These are phyloP conservation scores for Apodemia mormo DNA, from an alignment of 2,888 invertebrate genomes.

Conservation along the genomic window DNA sequence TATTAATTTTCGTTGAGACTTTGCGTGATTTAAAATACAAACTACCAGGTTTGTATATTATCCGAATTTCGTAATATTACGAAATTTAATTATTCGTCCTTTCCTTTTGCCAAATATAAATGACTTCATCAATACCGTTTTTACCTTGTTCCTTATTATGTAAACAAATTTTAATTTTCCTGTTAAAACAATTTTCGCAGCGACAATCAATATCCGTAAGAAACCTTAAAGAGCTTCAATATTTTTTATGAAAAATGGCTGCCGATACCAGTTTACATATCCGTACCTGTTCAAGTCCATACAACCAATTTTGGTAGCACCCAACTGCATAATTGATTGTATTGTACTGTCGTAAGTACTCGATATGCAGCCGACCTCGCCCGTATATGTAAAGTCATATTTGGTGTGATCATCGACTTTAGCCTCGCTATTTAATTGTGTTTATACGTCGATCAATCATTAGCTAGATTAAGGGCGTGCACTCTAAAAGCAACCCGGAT, in stretches of 20 bases:
- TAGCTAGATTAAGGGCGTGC: background rate
- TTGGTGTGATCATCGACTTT: slow-evolving; percentile 54
- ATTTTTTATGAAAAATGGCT: slow-evolving; percentile 10
- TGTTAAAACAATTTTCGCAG: background rate
- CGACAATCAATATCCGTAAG: background rate
- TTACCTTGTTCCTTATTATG: background rate
- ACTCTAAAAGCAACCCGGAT: background rate
- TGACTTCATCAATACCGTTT: background rate
- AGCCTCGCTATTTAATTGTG: slow-evolving; percentile 26
- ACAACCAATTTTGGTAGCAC: slow-evolving; percentile 65
- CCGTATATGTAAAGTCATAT: slow-evolving; percentile 55
- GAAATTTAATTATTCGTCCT: background rate
- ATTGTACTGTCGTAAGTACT: slow-evolving; percentile 48
- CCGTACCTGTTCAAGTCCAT: slow-evolving; percentile 24
- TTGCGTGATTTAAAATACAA: too few species aligned
- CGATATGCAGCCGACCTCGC: slow-evolving; percentile 59
- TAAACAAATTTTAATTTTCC: slow-evolving; percentile 7
- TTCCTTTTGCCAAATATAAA: background rate
- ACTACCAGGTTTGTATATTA: too few species aligned
- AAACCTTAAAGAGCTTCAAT: background rate
- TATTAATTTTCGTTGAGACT: too few species aligned
- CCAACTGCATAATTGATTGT: slow-evolving; percentile 57
- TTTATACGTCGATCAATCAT: slow-evolving; percentile 1
- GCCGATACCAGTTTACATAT: slow-evolving; percentile 24
- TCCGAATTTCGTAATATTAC: background rate